Conservation (phyloP, 1,140 invertebrate genomes). For the Alviniconcha marisindica region DNA sequence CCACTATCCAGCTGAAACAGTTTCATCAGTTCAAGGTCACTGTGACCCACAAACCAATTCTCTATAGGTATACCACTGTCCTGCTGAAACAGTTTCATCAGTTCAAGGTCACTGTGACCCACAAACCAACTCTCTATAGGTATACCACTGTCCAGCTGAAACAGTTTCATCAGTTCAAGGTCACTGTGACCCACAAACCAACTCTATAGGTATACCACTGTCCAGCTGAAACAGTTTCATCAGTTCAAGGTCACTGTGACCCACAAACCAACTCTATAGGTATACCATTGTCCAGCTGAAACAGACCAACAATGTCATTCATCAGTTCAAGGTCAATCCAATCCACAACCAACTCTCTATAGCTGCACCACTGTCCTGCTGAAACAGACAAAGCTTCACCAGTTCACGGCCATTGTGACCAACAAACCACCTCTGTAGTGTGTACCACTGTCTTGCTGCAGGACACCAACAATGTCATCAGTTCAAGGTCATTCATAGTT, state of each 20-base stretch:
- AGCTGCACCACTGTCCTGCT: no score
- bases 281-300: conserved; percentile 95
- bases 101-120: conserved; percentile 91
- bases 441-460: no score
- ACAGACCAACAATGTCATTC: neutral
- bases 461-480: no score
- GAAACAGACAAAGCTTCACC: no score
- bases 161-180: no score
- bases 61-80: conserved; percentile 99
- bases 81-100: conserved; percentile 93
- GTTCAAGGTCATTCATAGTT: no score
- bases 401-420: no score
- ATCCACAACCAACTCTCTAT: no score
- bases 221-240: conserved; percentile 94
- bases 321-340: no score
- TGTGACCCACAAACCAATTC: conserved; percentile 96
- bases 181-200: no score
- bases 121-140: conserved; percentile 99
- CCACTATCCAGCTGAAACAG: conserved; percentile 80
- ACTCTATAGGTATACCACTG: no score
- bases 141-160: conserved; percentile 95
- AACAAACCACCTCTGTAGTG: no score
- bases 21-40: conserved; percentile 94
- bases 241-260: conserved; percentile 92
- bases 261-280: conserved; percentile 98